Evolutionary conservation across 1,140 invertebrate genomes (phyloP).

Genomic region (Euschistus heros): DNA sequence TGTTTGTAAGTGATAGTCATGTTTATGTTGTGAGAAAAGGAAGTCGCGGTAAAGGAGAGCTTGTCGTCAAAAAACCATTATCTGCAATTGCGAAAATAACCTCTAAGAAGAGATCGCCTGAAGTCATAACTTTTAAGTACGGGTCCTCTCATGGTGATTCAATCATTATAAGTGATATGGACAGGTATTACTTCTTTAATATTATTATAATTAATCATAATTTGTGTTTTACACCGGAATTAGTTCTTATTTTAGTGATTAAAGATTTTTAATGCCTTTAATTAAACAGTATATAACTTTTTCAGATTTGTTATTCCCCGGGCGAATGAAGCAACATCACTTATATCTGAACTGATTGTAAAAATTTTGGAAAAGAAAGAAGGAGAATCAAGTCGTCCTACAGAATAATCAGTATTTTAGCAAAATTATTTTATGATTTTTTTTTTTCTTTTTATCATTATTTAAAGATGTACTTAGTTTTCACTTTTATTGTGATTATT

Average conservation of each 20-base stretch:
- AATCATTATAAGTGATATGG: slow-evolving; percentile 70
- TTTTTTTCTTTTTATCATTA: no score
- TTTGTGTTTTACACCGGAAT: no score
- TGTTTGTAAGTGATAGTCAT: slow-evolving; percentile 80
- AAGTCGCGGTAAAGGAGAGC: slow-evolving; percentile 63
- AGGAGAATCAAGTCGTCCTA: neutral
- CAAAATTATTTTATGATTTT: no score
- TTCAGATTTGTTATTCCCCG: slow-evolving; percentile 76
- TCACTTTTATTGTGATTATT: no score
- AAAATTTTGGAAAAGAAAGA: slow-evolving; percentile 9
- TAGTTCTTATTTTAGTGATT: no score
- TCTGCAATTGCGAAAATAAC: slow-evolving; percentile 91
- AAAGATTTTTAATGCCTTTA: no score
- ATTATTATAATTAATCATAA: no score
- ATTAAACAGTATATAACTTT: no score
- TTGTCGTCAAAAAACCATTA: slow-evolving; percentile 73
- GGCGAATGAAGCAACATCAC: slow-evolving; percentile 78
- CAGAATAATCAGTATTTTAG: no score
- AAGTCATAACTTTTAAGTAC: slow-evolving; percentile 93
- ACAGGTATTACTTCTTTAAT: slow-evolving; percentile 39
- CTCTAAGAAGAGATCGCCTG: slow-evolving; percentile 83
- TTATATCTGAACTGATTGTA: slow-evolving; percentile 48
- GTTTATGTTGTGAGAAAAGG: slow-evolving; percentile 68
- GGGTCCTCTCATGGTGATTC: slow-evolving; percentile 60
- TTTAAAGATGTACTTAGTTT: no score